Percentiles rank a stretch among this genome's conserved stretches.
phyloP scores from a whole-genome alignment of 2,888 invertebrate species.

The Cryptocephalus moraei region DNA sequence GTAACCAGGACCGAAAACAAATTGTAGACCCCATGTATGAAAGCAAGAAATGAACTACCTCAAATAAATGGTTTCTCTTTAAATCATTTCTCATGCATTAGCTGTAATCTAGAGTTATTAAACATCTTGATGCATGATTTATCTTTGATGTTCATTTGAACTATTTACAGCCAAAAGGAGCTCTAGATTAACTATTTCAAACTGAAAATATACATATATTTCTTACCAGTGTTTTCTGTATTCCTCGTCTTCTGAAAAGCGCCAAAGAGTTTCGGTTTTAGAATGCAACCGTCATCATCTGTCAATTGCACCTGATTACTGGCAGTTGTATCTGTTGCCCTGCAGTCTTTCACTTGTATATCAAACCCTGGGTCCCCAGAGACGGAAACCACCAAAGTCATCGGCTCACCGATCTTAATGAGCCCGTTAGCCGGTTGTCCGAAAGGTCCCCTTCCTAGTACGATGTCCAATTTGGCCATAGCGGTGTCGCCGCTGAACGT shows the following conservation, averaged over 20 bases:
- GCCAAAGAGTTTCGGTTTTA: conserved; percentile 71
- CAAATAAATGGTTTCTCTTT: too few species aligned
- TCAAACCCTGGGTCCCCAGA: conserved; percentile 73
- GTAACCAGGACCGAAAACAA: too few species aligned
- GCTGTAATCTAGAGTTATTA: too few species aligned
- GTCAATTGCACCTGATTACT: conserved; percentile 58
- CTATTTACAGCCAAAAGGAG: too few species aligned
- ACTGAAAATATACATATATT: too few species aligned
- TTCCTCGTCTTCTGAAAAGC: conserved; percentile 72
- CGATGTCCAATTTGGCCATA: conserved; percentile 67
- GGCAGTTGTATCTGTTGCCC: conserved; percentile 60
- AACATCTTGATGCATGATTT: too few species aligned
- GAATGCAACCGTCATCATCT: conserved; percentile 65
- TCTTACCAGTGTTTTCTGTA: conserved; percentile 51
- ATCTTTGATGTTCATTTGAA: too few species aligned
- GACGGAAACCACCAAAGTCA: conserved; percentile 72
- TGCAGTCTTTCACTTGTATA: conserved; percentile 65
- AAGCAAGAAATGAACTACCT: too few species aligned
- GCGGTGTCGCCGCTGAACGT: conserved; percentile 81
- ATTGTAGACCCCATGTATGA: too few species aligned
- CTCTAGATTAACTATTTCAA: too few species aligned
- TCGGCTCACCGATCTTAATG: conserved; percentile 70
- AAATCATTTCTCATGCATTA: too few species aligned
- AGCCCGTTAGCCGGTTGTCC: conserved; percentile 65
- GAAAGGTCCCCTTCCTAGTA: conserved; percentile 66